phyloP scores from a whole-genome alignment of 2,797 vertebrate genomes.

The Xiphophorus birchmanni region DNA sequence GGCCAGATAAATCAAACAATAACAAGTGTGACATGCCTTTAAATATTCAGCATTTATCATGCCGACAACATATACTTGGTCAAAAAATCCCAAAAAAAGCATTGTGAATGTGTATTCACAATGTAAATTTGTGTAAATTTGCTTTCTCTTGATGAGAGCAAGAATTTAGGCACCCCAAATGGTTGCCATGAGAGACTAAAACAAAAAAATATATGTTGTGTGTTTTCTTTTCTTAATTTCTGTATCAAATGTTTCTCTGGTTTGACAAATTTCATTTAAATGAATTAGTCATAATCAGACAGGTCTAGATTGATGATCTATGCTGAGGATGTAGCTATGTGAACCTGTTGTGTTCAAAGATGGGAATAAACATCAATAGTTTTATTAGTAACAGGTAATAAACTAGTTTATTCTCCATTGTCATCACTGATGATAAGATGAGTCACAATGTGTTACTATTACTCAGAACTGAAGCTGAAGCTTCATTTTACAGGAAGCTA shows the following conservation, averaged over 20 bases:
- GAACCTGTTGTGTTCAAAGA: too few relatives aligned
- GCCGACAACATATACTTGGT: background rate
- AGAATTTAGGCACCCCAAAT: too few relatives aligned
- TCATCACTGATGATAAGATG: too few relatives aligned
- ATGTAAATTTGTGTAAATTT: background rate
- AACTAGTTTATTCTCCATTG: too few relatives aligned
- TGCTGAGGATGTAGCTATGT: background rate
- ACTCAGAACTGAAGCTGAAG: too few relatives aligned
- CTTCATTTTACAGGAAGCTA: too few relatives aligned
- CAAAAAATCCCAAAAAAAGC: background rate
- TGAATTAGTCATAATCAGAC: background rate
- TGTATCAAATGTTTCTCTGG: background rate
- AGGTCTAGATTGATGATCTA: background rate
- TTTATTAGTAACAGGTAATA: too few relatives aligned
- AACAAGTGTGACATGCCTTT: background rate
- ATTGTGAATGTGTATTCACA: background rate
- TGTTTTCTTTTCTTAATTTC: background rate
- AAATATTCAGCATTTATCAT: background rate
- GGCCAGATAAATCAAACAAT: background rate
- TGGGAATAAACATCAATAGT: too few relatives aligned
- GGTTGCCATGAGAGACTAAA: too few relatives aligned
- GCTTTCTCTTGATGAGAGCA: too few relatives aligned
- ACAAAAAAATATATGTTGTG: too few relatives aligned
- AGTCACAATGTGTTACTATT: too few relatives aligned
- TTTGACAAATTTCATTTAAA: background rate